Base-by-base conservation (phyloP, 2,113 vertebrate genomes). In the Rynchops niger region DNA sequence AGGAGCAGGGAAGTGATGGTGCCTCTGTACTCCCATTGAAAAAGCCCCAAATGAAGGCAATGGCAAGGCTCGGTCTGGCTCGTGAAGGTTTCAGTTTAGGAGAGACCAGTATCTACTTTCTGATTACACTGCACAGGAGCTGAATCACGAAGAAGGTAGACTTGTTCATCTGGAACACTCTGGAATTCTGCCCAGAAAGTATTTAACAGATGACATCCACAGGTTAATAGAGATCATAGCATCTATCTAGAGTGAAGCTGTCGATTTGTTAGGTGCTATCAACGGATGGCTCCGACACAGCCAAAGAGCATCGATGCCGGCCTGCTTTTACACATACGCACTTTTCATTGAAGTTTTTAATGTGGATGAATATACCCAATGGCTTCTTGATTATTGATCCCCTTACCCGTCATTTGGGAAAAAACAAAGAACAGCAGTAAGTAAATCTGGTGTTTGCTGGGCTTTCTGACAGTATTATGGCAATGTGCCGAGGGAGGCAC, bases 121-220 rank as follows among this genome's bases (percentile, higher is more conserved):
- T 42, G 83, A 53, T 52, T 21, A 4, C 45, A 3, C 20, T 8
- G 45, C 19, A 9, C 66, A 59, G 82, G 72, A 84, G 42, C 47
- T 87, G 76, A 78, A 78, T 91, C 66, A 43, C 76, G 42, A 5
- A n/a, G 67, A 72, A 90, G 73, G 84, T 27, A 25, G 43, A 92
- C 90, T 90, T 47, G 80, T 63, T 88, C 50, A 86, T 30, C 93
- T 17, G 5, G 69, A 90, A 43, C 73, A 32, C 58, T 34, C 91
- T 90, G 90, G 94, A 38, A 25, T 29, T 4, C 10, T 83, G 95
- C 92, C 97, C 76, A 43, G 86, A 38, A 30, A 56, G 59, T 82
- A 83, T 76, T 55, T 72, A 45, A 63, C 73, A 62, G 86, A 62
- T 86, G 53, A 88, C 58, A 65, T 9, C 80, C 4, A 8, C 1